Evolutionary conservation across 2,888 invertebrate genomes (phyloP), one percentile per base, ranked within the genome.

Genomic region (Aradus depressus): DNA sequence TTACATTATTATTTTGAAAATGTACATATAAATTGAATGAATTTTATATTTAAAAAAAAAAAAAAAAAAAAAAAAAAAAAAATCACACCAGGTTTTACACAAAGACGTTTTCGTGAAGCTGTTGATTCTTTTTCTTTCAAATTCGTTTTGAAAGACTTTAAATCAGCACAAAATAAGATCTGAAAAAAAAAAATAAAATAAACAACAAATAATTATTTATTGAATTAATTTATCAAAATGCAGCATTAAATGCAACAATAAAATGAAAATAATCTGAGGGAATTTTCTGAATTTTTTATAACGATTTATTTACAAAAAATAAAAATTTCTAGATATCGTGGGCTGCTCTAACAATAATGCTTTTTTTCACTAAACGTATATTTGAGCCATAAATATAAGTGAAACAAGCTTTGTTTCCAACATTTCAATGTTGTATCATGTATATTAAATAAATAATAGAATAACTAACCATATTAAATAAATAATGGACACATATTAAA

Each of bases 101-200:
- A 42, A 23, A 28, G 25, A 6, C 10, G 26, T 25, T 42, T 26
- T 42, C 14, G 26, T 22, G 26, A 8, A 14, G 42, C 6, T 35
- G 10, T 14, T 5, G 35, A 38, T 39, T 10, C 31, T 12, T 28
- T 28, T 14, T 8, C 18, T 37, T 19, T 35, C 23, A 23, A 19
- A 22, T 50, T 58, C 41, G 32, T 70, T 64, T 71, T 81, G 75
- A 66, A 86, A 79, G 68, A 79, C 76, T 69, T 79, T 51, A 88
- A 68, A 65, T 86, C 84, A n/a, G 84, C 81, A 67, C 84, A 82
- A 67, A 87, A 87, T 37, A 87, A 66, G 8, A 86, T 77, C 85
- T 85, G 65, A 4, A 74, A 72, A 50, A 57, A 67, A 21, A 34
- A 44, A n/a, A 41, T 22, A 18, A 31, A 2, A 14, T 14, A 22